These are phyloP conservation scores for Todiramphus saurophagus DNA, from an alignment of 2,113 vertebrate species.

Conservation along the genomic window DNA sequence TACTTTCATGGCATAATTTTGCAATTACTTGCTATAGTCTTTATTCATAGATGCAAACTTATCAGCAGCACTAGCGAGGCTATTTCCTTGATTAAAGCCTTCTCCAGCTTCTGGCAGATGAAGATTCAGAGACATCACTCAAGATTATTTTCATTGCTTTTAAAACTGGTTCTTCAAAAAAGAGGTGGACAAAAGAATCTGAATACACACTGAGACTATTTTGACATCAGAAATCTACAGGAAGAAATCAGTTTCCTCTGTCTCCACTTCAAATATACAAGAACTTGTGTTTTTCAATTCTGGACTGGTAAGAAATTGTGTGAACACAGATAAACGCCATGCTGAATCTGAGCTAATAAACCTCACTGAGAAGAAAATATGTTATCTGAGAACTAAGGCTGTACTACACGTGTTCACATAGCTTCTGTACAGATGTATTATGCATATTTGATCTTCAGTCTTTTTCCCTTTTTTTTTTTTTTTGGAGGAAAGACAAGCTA, in stretches of 20 bases:
- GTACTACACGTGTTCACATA: neutral
- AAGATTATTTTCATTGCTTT: neutral
- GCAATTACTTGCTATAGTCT: neutral
- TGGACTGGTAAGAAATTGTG: neutral
- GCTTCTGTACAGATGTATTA: neutral
- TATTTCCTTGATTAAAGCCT: neutral
- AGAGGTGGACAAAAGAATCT: neutral
- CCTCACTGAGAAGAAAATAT: neutral
- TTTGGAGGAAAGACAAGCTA: neutral
- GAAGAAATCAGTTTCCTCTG: neutral
- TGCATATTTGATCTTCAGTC: neutral
- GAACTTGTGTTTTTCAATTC: neutral
- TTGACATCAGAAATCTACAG: neutral
- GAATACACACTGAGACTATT: neutral
- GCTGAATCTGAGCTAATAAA: neutral
- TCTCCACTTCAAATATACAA: neutral
- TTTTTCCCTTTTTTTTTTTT: neutral
- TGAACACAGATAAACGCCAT: neutral
- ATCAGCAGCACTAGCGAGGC: neutral
- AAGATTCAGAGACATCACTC: neutral
- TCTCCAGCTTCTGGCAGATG: neutral
- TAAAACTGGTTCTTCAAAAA: neutral
- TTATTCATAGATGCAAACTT: neutral
- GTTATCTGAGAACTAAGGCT: neutral
- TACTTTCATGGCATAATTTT: neutral